Percentiles rank a stretch among this genome's conserved stretches.
Conservation (phyloP, 2,888 invertebrate species). For the Drosophila kuntzei region DNA sequence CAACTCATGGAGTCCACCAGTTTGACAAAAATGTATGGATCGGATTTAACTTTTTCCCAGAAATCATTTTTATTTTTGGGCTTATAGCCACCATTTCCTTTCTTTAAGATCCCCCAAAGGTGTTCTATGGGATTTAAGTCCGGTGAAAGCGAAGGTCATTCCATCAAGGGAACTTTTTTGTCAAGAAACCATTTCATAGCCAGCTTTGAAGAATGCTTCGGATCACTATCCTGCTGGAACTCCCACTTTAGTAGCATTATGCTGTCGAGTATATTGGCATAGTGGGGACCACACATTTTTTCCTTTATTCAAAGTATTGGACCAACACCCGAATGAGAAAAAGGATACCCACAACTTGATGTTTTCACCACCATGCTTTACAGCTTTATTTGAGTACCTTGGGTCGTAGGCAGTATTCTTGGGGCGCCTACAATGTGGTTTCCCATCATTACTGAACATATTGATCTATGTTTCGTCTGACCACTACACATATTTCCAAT, state of each 20-base stretch:
- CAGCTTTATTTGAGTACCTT: too few species aligned
- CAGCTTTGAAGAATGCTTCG: not conserved
- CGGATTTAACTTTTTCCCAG: constrained; percentile 1
- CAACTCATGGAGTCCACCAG: not conserved
- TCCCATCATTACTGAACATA: not conserved
- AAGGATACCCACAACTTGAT: not conserved
- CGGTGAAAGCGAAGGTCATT: constrained; percentile 14
- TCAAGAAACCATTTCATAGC: constrained; percentile 6
- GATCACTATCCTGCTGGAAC: too few species aligned
- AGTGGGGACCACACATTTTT: too few species aligned
- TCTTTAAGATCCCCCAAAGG: too few species aligned
- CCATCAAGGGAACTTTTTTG: constrained; percentile 1
- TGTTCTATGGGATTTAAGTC: constrained; percentile 11
- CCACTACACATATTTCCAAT: too few species aligned
- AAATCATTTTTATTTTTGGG: not conserved
- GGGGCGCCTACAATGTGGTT: not conserved
- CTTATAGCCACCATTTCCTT: not conserved
- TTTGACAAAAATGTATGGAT: too few species aligned
- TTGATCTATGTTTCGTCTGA: too few species aligned
- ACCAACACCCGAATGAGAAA: too few species aligned
- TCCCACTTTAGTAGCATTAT: too few species aligned
- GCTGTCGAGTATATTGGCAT: too few species aligned
- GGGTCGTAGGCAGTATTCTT: too few species aligned
- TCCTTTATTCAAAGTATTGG: too few species aligned
- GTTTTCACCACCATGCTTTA: not conserved